Evolutionary conservation across 2,113 vertebrate genomes (phyloP), one percentile per base, ranked within the genome.

Genomic region (Rutilus rutilus): DNA sequence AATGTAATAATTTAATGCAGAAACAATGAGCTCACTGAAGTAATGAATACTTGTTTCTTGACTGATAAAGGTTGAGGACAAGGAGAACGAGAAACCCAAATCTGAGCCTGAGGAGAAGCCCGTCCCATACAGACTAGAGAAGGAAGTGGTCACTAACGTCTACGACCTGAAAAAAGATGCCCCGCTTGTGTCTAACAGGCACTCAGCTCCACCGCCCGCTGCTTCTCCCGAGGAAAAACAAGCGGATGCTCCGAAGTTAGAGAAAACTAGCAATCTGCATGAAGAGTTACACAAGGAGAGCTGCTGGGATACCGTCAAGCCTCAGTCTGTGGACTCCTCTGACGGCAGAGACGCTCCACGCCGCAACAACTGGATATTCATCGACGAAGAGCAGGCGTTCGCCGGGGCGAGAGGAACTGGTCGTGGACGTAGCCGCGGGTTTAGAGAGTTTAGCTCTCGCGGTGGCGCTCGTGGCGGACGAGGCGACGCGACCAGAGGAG

Each of bases 291-390:
- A 93, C n/a, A 93, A 94, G 1, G 96, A 96, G 76, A 95, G 88
- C 90, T 42, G 87, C 67, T 97, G 96, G 96, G 96, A 96, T 21
- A 91, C 4, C 12, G 74, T 65, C 33, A 96, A 96, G 73, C 83
- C 91, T 0, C 92, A 95, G 6, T 65, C 86, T 7, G 93, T 94
- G 81, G 97, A 99, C 1, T 47, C 10, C 77, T 93, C 6, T 14
- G 91, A 76, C 64, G 90, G n/a, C 78, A 80, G 93, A 14, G 96
- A 97, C 10, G 94, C 94, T 0, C 95, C 96, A 0, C 96, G 97
- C 74, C 95, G 97, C 64, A 99, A 96, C 87, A 99, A 99, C 92
- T 99, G 98, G 98, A 99, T 99, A 86, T 99, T 99, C 69, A 98
- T 99, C 0, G 97, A 99, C 4, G 98, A 99, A 92, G 98, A 99